Percentiles rank a stretch among this genome's conserved stretches.
phyloP scores from a whole-genome alignment of 2,113 vertebrate genomes.

The Marmota monax region DNA sequence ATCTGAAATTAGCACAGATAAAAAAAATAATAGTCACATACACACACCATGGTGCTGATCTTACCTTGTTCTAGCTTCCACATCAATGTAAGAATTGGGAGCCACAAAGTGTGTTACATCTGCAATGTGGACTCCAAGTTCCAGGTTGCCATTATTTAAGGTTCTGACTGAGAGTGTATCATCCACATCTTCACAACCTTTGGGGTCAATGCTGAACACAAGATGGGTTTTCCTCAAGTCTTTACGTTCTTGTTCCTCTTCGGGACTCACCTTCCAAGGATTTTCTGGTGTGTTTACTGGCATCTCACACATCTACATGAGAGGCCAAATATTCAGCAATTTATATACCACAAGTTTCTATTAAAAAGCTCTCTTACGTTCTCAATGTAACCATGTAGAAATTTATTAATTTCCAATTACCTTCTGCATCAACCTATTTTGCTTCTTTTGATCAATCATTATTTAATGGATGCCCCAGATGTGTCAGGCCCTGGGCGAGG shows the following conservation, averaged over 20 bases:
- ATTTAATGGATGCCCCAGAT: not conserved
- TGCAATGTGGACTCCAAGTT: slow-evolving; percentile 97
- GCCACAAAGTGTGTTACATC: slow-evolving; percentile 96
- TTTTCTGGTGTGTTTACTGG: slow-evolving; percentile 89
- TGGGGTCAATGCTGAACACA: slow-evolving; percentile 97
- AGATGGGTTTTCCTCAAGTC: slow-evolving; percentile 92
- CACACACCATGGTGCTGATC: not conserved
- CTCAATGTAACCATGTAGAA: not conserved
- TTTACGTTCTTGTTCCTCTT: slow-evolving; percentile 81
- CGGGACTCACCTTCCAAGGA: slow-evolving; percentile 90
- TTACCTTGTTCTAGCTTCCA: slow-evolving; percentile 94
- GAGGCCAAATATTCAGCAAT: not conserved
- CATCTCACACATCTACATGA: slow-evolving; percentile 94
- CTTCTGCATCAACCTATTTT: not conserved
- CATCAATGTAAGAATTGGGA: slow-evolving; percentile 92
- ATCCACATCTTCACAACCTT: slow-evolving; percentile 97
- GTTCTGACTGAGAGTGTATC: slow-evolving; percentile 92
- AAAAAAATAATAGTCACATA: not conserved
- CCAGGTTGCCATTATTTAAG: slow-evolving; percentile 89
- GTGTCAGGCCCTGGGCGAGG: not conserved
- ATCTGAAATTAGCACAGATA: not conserved
- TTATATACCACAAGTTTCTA: not conserved
- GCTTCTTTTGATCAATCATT: not conserved
- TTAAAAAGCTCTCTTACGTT: not conserved
- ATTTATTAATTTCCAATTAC: not conserved